These are phyloP conservation scores for Spodoptera exigua DNA, from an alignment of 2,888 invertebrate species.

Conservation along the genomic window DNA sequence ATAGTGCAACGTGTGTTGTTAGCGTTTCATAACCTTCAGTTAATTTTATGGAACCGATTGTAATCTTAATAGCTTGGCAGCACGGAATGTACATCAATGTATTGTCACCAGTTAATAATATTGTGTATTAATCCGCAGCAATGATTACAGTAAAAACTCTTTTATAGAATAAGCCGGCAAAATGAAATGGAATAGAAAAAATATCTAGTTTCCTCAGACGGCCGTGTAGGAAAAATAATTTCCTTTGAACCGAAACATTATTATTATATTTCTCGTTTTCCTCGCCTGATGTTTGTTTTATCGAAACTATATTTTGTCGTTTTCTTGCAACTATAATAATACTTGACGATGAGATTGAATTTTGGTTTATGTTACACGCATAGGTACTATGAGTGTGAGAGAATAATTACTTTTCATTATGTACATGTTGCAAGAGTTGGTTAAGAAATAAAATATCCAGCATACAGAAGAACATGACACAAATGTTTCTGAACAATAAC, in stretches of 20 bases:
- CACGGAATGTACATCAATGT: slow-evolving; percentile 56
- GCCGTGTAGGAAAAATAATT: slow-evolving; percentile 22
- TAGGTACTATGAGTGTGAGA: neutral
- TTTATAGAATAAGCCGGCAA: slow-evolving; percentile 3
- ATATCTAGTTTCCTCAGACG: slow-evolving; percentile 10
- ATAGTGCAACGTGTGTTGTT: slow-evolving; percentile 61
- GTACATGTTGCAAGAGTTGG: neutral
- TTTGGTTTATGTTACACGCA: neutral
- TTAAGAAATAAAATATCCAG: slow-evolving; percentile 2
- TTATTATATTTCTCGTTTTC: slow-evolving; percentile 25
- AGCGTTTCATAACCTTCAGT: slow-evolving; percentile 64
- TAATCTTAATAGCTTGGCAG: slow-evolving; percentile 65
- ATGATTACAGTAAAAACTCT: slow-evolving; percentile 37
- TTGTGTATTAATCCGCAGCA: slow-evolving; percentile 36
- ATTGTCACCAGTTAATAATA: slow-evolving; percentile 51
- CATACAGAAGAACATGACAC: no score
- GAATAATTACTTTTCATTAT: slow-evolving; percentile 4
- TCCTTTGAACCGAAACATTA: slow-evolving; percentile 19
- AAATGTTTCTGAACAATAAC: no score
- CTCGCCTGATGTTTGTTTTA: slow-evolving; percentile 19
- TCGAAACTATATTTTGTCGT: slow-evolving; percentile 14
- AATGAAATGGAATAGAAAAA: slow-evolving; percentile 18
- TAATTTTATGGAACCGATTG: slow-evolving; percentile 69
- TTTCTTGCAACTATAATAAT: slow-evolving; percentile 17
- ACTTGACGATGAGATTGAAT: slow-evolving; percentile 3